These are phyloP conservation scores for Tetranychus piercei DNA, from an alignment of 2,888 invertebrate species.

Conservation along the genomic window DNA sequence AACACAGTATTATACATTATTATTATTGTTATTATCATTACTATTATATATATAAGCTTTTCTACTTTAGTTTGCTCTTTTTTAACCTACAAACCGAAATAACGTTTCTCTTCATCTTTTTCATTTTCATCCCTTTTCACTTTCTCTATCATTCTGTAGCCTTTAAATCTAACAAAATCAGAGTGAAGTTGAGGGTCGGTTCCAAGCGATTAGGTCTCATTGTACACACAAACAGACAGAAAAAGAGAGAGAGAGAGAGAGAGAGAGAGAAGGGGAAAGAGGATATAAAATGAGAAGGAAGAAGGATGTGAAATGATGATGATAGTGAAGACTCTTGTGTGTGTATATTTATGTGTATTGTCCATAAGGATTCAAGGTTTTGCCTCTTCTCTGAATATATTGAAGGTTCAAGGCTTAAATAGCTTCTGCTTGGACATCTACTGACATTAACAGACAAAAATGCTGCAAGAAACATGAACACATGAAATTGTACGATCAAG, in stretches of 20 bases:
- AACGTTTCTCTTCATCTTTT: background rate
- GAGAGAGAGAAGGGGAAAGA: background rate
- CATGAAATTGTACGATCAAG: no score
- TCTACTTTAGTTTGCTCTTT: background rate
- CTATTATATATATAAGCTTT: background rate
- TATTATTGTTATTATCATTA: background rate
- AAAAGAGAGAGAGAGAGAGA: no score
- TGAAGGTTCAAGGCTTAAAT: background rate
- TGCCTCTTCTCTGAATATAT: background rate
- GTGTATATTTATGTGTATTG: background rate
- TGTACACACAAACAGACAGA: background rate
- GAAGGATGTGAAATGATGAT: background rate
- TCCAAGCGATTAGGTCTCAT: background rate
- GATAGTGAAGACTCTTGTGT: background rate
- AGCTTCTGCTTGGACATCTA: background rate
- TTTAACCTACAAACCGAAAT: constrained; percentile 1
- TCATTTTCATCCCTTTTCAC: background rate
- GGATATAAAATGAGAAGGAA: background rate
- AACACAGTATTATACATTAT: background rate
- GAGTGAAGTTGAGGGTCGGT: background rate
- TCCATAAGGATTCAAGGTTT: background rate
- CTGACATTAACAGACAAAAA: background rate
- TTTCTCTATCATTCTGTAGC: background rate
- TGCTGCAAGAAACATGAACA: background rate
- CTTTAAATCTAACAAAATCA: background rate